These are phyloP conservation scores for Drosophila watanabei DNA, from an alignment of 1,140 invertebrate species.

Conservation along the genomic window DNA sequence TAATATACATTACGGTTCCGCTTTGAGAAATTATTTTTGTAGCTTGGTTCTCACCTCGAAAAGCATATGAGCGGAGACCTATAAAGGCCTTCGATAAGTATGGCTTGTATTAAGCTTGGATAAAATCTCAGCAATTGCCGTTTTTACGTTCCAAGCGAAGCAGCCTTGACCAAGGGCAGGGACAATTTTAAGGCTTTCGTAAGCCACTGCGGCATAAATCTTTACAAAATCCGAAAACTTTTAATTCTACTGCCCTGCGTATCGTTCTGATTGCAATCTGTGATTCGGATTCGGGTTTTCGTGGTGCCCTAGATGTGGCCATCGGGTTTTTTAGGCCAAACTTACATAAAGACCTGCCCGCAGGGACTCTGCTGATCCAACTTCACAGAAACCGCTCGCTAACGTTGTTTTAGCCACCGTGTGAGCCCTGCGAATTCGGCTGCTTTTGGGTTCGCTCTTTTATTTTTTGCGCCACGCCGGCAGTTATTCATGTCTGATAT, in stretches of 20 bases:
- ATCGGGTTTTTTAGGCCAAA: conserved; percentile 2
- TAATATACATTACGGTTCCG: background rate
- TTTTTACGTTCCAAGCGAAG: background rate
- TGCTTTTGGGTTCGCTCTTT: conserved; percentile 7
- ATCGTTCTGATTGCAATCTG: conserved; percentile 37
- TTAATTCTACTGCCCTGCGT: conserved; percentile 22
- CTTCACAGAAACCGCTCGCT: conserved; percentile 10
- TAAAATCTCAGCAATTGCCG: background rate
- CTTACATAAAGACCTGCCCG: conserved; percentile 30
- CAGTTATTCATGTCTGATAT: conserved; percentile 24
- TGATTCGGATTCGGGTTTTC: background rate
- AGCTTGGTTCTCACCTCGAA: background rate
- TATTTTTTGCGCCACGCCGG: conserved; percentile 18
- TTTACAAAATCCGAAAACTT: conserved; percentile 8
- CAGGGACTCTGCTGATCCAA: conserved; percentile 12
- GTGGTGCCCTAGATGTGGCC: conserved; percentile 1
- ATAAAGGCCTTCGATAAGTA: background rate
- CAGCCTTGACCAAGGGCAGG: background rate
- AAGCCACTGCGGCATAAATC: conserved; percentile 16
- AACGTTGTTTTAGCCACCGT: conserved; percentile 21
- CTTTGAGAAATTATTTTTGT: background rate
- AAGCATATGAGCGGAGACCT: too few species aligned
- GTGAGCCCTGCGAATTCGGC: conserved; percentile 17
- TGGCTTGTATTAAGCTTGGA: background rate
- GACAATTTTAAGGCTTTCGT: background rate